phyloP scores from a whole-genome alignment of 2,888 invertebrate species.

The Hedychridium roseum region DNA sequence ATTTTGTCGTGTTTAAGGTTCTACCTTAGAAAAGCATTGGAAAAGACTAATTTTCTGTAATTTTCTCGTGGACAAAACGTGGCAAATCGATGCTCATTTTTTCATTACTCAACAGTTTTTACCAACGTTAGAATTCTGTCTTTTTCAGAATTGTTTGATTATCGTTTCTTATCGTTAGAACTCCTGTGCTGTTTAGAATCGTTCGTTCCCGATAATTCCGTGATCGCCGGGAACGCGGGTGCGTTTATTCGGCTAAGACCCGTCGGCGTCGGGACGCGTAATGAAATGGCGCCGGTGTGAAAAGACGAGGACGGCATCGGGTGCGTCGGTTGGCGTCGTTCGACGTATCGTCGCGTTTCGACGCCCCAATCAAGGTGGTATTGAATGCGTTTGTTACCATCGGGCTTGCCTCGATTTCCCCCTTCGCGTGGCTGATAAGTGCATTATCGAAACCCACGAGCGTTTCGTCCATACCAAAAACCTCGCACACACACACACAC shows the following conservation, averaged over 20 bases:
- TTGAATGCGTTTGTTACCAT: slow-evolving; percentile 56
- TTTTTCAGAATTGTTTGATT: too few species aligned
- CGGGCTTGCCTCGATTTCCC: slow-evolving; percentile 21
- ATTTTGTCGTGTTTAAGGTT: too few species aligned
- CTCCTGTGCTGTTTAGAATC: too few species aligned
- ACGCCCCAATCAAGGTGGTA: slow-evolving; percentile 54
- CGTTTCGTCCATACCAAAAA: neutral
- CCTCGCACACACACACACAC: neutral
- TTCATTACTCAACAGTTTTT: too few species aligned
- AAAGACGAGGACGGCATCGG: slow-evolving; percentile 18
- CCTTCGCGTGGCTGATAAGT: slow-evolving; percentile 32
- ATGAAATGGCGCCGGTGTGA: slow-evolving; percentile 30
- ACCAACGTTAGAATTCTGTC: too few species aligned
- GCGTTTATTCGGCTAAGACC: too few species aligned
- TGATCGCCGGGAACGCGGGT: slow-evolving; percentile 14
- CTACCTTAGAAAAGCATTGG: too few species aligned
- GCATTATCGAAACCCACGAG: slow-evolving; percentile 37
- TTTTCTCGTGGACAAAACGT: too few species aligned
- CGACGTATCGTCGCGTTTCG: slow-evolving; percentile 45
- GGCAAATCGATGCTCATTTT: too few species aligned
- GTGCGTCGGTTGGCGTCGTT: slow-evolving; percentile 11
- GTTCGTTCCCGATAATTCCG: slow-evolving; percentile 23
- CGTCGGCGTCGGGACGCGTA: slow-evolving; percentile 22
- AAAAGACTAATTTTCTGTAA: too few species aligned
- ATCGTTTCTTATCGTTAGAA: too few species aligned